These are phyloP conservation scores for Epinotia nisella DNA, from an alignment of 2,888 invertebrate species.

Conservation along the genomic window DNA sequence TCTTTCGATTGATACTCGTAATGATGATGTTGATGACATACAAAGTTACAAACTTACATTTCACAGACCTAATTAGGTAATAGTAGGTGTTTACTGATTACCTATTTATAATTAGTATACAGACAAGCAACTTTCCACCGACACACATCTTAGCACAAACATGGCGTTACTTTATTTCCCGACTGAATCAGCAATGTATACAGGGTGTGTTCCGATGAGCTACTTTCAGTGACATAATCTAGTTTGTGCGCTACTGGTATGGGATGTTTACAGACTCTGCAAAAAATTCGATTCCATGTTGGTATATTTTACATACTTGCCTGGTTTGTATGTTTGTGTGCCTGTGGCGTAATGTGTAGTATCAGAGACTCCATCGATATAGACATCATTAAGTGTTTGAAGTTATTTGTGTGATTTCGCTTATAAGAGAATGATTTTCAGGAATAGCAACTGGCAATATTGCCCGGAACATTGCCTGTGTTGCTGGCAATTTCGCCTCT, in stretches of 20 bases:
- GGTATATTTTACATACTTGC: not conserved
- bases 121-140: conserved; percentile 1
- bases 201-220: conserved; percentile 1
- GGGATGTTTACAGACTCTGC: not conserved
- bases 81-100: no score
- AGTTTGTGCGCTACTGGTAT: conserved; percentile 3
- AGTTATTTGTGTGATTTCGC: no score
- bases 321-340: not conserved
- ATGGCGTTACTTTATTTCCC: conserved; percentile 2
- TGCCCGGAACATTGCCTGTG: no score
- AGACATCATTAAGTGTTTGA: no score
- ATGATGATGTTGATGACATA: no score
- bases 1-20: no score
- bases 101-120: no score
- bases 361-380: not conserved
- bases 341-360: not conserved
- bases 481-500: no score
- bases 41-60: no score
- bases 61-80: no score
- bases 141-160: not conserved
- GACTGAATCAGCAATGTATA: not conserved
- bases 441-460: no score
- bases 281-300: conserved; percentile 10
- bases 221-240: conserved; percentile 24
- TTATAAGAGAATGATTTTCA: no score